These are phyloP conservation scores for Cataglyphis hispanica DNA, from an alignment of 1,140 invertebrate species.

Conservation along the genomic window DNA sequence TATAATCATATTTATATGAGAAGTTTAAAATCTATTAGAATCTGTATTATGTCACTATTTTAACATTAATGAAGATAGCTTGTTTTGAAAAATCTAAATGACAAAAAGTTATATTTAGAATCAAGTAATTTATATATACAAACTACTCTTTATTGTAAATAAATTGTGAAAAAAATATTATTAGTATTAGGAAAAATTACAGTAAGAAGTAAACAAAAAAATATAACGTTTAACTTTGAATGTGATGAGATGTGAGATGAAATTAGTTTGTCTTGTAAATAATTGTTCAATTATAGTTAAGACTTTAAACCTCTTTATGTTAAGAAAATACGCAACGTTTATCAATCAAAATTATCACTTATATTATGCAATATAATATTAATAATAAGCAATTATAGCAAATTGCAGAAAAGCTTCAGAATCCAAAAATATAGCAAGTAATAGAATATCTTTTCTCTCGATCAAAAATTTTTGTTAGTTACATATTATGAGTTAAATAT, in stretches of 20 bases:
- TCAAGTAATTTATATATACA: constrained; percentile 7
- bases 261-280: not conserved
- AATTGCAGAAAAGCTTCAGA: not conserved
- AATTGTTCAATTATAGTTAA: not conserved
- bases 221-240: not conserved
- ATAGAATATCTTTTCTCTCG: not conserved
- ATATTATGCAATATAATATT: constrained; percentile 10
- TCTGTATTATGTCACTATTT: not conserved
- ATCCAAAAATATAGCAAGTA: not conserved
- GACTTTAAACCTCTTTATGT: not conserved
- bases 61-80: constrained; percentile 8
- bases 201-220: constrained; percentile 13
- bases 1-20: not conserved
- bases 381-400: not conserved
- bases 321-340: not conserved
- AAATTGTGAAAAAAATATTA: not conserved
- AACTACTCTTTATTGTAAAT: not conserved
- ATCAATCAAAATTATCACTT: not conserved
- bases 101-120: not conserved
- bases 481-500: constrained; percentile 12
- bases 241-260: not conserved
- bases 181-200: not conserved
- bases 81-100: not conserved
- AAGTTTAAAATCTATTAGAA: not conserved
- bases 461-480: not conserved